Evolutionary conservation across 2,113 vertebrate species (phyloP), one percentile per base, ranked within the genome.

Genomic region (Thunnus maccoyii): DNA sequence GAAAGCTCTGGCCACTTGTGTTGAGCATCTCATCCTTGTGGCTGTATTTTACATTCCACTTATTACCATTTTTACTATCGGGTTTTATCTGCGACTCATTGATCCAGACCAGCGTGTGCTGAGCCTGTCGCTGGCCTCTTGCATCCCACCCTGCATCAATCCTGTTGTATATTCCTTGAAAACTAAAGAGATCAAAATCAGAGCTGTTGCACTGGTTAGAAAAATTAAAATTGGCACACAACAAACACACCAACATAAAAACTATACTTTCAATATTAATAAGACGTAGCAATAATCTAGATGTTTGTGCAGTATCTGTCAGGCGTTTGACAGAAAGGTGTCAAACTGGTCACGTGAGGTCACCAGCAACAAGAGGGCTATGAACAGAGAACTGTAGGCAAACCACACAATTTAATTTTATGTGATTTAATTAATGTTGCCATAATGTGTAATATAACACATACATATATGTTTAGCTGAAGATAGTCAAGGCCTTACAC

Each of bases 91-190:
- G 48, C 3, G 72, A 16, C 13, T 3, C 3, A 67, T 89, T n/a
- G 71, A 93, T 8, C 77, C 81, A 0, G 89, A 92, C 69, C 88
- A 88, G 16, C 89, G 92, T 36, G 89, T 92, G 11, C 60, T 94
- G 51, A 91, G 77, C 7, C 71, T 94, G 62, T 95, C 92, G 0
- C 41, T 95, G 56, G 87, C 94, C 27, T 88, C 92, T 30, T 93
- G 90, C 46, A 46, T 94, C 22, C 90, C 94, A 17, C 94, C 93
- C 36, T 92, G 85, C 15, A 8, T 94, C 25, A 95, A 94, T 84
- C 94, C 93, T 7, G 83, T 94, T 32, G 56, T 95, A 0, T 95
- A 95, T 67, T 93, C 93, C 18, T 56, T 95, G 12, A 93, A 92
- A 84, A 95, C 93, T 15, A 93, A 91, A 87, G 91, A 89, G 20